Conservation (phyloP, 2,797 vertebrate species). For the Gymnocypris eckloni region DNA sequence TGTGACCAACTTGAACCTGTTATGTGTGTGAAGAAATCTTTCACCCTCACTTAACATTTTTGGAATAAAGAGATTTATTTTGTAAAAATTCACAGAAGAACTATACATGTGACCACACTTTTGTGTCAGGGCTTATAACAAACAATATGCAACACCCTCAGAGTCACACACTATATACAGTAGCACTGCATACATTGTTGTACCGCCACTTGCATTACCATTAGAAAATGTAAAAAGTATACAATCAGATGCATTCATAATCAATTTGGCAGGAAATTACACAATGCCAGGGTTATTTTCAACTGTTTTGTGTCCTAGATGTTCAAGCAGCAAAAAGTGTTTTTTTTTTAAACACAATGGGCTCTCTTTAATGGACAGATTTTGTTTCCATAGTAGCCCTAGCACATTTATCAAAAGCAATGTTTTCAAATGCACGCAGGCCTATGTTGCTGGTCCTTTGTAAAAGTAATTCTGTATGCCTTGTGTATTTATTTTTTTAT, state of each 20-base stretch:
- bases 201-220: not conserved
- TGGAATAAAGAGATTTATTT: no score
- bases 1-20: not conserved
- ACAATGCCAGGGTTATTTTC: slow-evolving; percentile 31
- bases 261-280: slow-evolving; percentile 18
- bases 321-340: slow-evolving; percentile 34
- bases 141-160: not conserved
- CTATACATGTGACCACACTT: not conserved
- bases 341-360: slow-evolving; percentile 25
- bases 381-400: slow-evolving; percentile 69
- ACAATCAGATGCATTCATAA: slow-evolving; percentile 10
- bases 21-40: not conserved
- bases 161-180: not conserved
- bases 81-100: not conserved
- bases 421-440: slow-evolving; percentile 61
- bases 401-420: slow-evolving; percentile 59
- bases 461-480: slow-evolving; percentile 63
- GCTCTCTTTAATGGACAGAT: slow-evolving; percentile 54
- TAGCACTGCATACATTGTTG: not conserved
- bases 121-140: not conserved
- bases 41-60: not conserved
- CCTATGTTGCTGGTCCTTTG: slow-evolving; percentile 53
- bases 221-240: not conserved
- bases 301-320: slow-evolving; percentile 39
- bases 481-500: not conserved